phyloP scores from a whole-genome alignment of 2,888 invertebrate genomes.

The Chydorus sphaericus region DNA sequence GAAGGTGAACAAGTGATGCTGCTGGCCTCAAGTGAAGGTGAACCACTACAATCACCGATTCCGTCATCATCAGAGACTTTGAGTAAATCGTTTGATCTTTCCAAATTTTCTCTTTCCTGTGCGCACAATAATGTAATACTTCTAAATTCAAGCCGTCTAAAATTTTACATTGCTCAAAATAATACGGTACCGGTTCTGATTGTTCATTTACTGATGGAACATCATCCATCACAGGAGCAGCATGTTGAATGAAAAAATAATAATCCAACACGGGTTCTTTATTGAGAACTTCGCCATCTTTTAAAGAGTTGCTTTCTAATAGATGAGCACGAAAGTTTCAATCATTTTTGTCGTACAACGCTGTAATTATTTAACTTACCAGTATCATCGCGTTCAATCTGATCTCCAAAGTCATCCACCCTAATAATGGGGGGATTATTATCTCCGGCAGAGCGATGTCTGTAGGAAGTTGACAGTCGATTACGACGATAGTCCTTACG shows the following conservation, averaged over 20 bases:
- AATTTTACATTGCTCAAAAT: too few relatives aligned
- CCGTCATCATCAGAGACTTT: conserved; percentile 61
- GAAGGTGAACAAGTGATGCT: conserved; percentile 43
- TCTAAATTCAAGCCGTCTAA: too few relatives aligned
- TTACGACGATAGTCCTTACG: conserved; percentile 21
- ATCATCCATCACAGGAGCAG: too few relatives aligned
- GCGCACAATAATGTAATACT: too few relatives aligned
- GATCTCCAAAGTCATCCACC: conserved; percentile 80
- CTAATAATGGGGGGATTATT: conserved; percentile 57
- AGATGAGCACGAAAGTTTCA: background rate
- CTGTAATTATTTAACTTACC: conserved; percentile 37
- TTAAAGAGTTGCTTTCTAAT: conserved; percentile 65
- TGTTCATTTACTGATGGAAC: conserved; percentile 22
- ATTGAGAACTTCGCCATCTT: conserved; percentile 70
- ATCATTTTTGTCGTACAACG: too few relatives aligned
- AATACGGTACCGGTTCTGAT: background rate
- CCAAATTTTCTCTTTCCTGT: background rate
- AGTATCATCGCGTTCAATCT: conserved; percentile 68
- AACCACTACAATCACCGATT: conserved; percentile 62
- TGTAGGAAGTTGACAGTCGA: conserved; percentile 16
- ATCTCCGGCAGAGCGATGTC: conserved; percentile 44
- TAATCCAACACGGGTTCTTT: too few relatives aligned
- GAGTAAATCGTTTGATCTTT: background rate
- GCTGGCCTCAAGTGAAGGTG: conserved; percentile 41
- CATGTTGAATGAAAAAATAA: too few relatives aligned